Conservation (phyloP, 2,888 invertebrate genomes). For the Venustoraphidia nigricollis region DNA sequence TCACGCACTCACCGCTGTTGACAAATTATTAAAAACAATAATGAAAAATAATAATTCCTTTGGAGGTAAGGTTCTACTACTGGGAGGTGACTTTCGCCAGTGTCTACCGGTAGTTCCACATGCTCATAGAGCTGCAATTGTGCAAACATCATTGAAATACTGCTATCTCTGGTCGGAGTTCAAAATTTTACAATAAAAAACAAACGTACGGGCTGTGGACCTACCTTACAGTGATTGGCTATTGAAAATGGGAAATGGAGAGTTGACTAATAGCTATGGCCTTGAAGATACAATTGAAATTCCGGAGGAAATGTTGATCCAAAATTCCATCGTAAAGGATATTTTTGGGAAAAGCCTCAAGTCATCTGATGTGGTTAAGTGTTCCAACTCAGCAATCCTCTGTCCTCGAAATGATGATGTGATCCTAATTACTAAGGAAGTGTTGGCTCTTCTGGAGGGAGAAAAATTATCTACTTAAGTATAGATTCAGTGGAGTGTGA, state of each 20-base stretch:
- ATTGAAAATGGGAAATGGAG: not conserved
- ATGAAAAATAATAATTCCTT: constrained; percentile 3
- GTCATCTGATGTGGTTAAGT: not conserved
- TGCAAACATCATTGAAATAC: not conserved
- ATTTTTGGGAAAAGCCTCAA: not conserved
- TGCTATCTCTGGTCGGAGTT: no score
- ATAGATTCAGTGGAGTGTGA: not conserved
- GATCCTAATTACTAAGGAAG: not conserved
- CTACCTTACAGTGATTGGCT: not conserved
- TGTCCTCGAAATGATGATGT: not conserved
- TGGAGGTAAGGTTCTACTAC: constrained; percentile 5
- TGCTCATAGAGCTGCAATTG: not conserved
- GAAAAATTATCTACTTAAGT: not conserved
- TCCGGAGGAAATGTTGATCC: not conserved
- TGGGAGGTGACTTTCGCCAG: constrained; percentile 3
- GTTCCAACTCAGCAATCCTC: not conserved
- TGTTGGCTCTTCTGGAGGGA: not conserved
- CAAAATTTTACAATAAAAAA: no score
- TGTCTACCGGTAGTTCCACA: not conserved
- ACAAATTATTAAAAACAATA: constrained; percentile 6
- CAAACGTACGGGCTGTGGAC: not conserved
- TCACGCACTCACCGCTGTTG: constrained; percentile 5
- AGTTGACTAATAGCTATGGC: not conserved
- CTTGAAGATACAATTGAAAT: not conserved
- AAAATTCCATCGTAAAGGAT: not conserved